These are phyloP conservation scores for Pelmatolapia mariae DNA, from an alignment of 2,113 vertebrate species.

Conservation along the genomic window DNA sequence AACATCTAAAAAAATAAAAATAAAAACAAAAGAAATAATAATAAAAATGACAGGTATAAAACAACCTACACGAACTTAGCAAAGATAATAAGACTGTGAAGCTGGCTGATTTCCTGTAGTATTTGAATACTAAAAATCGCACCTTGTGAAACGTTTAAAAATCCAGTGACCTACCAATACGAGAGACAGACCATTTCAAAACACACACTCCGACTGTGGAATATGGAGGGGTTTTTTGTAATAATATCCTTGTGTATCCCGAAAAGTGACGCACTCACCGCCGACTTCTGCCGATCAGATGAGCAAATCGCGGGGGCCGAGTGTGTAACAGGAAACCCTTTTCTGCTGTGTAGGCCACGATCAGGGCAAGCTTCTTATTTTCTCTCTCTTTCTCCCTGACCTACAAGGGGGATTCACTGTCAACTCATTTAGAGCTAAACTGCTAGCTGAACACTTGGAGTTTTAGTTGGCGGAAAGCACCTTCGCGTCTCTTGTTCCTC, in stretches of 20 bases:
- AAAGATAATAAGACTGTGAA: neutral
- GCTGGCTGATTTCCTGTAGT: neutral
- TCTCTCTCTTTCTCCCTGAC: neutral
- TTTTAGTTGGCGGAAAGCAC: conserved; percentile 8
- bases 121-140: neutral
- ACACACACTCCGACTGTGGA: neutral
- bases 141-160: neutral
- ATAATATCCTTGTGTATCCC: neutral
- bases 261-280: neutral
- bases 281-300: neutral
- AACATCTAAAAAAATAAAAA: neutral
- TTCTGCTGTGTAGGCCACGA: neutral
- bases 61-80: neutral
- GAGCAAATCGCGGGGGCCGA: neutral
- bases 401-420: conserved; percentile 33
- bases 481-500: neutral
- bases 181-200: neutral
- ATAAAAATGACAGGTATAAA: neutral
- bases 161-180: neutral
- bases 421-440: neutral
- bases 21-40: neutral
- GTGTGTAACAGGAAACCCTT: neutral
- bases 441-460: neutral
- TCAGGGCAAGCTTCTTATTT: neutral
- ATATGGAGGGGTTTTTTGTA: neutral